These are phyloP conservation scores for Catamblyrhynchus diadema DNA, from an alignment of 2,797 vertebrate species.

Conservation along the genomic window DNA sequence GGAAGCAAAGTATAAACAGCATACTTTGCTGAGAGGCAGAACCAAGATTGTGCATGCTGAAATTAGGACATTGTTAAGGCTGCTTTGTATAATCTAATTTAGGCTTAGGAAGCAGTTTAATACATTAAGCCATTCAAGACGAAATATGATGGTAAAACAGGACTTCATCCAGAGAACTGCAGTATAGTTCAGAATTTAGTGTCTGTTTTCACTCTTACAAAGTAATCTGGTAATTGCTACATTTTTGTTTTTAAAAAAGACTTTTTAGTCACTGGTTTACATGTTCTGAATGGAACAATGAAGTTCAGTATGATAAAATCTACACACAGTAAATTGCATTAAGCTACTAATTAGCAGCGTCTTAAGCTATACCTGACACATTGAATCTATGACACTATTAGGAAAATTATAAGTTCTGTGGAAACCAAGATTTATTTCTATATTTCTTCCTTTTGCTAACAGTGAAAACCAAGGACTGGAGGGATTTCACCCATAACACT, in stretches of 20 bases:
- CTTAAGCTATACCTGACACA: neutral
- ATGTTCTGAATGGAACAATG: neutral
- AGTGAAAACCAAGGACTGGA: neutral
- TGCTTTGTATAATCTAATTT: neutral
- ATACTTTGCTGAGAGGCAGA: neutral
- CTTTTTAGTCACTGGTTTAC: neutral
- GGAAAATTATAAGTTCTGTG: neutral
- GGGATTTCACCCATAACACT: neutral
- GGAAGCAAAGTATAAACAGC: neutral
- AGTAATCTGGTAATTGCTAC: neutral
- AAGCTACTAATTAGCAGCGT: neutral
- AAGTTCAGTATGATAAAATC: neutral
- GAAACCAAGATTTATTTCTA: neutral
- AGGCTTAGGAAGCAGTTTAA: neutral
- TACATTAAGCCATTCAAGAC: neutral
- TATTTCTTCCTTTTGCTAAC: neutral
- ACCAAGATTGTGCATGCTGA: neutral
- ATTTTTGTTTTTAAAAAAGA: neutral
- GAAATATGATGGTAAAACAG: neutral
- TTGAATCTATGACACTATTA: neutral
- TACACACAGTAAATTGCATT: neutral
- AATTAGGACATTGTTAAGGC: neutral
- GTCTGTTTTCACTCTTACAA: neutral
- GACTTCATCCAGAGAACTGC: neutral
- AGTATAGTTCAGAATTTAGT: neutral